phyloP scores from a whole-genome alignment of 2,113 vertebrate genomes.

The Bufo gargarizans region DNA sequence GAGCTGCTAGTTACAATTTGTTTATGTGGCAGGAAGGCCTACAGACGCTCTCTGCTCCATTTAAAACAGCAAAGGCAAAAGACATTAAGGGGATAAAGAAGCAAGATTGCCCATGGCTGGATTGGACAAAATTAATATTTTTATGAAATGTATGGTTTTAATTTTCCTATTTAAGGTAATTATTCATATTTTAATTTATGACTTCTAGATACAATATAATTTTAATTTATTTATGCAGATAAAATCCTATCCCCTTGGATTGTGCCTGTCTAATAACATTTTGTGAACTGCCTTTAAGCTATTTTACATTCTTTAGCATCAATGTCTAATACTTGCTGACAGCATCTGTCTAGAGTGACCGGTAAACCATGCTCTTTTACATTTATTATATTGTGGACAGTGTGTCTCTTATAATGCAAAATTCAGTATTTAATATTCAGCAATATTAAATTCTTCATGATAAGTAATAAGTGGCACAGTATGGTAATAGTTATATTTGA shows the following conservation, averaged over 20 bases:
- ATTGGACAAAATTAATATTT: not conserved
- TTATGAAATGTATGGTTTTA: not conserved
- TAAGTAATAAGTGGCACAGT: too few species aligned
- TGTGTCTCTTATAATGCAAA: not conserved
- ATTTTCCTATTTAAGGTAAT: not conserved
- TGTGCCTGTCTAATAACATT: not conserved
- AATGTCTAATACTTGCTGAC: not conserved
- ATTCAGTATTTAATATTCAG: too few species aligned
- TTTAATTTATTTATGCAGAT: not conserved
- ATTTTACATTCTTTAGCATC: not conserved
- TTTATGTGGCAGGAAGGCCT: too few species aligned
- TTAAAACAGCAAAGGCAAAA: too few species aligned
- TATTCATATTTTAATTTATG: not conserved
- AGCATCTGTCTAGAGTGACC: constrained; percentile 4
- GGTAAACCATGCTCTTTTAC: constrained; percentile 34
- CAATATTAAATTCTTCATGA: not conserved
- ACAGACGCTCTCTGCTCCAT: too few species aligned
- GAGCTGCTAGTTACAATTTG: too few species aligned
- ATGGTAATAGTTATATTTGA: not conserved
- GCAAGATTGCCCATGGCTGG: not conserved
- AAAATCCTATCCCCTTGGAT: not conserved
- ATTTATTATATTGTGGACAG: not conserved
- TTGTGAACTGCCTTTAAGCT: constrained; percentile 1
- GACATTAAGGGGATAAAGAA: not conserved
- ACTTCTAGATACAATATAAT: not conserved